These are phyloP conservation scores for Polyploca ridens DNA, from an alignment of 2,888 invertebrate genomes.

Conservation along the genomic window DNA sequence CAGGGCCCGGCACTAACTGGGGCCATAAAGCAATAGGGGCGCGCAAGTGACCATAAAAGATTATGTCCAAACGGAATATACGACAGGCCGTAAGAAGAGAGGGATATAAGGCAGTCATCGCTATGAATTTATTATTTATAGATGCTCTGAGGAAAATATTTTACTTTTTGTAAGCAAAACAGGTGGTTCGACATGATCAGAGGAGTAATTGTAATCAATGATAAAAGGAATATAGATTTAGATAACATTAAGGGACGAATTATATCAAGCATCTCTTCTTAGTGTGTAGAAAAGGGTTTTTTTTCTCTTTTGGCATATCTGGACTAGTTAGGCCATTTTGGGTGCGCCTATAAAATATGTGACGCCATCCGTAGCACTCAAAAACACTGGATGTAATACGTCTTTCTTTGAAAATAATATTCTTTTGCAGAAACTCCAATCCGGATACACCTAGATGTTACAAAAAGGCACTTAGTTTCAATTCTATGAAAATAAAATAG, in stretches of 20 bases:
- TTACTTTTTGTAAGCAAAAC: neutral
- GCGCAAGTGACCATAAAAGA: conserved; percentile 20
- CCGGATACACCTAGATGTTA: too few species aligned
- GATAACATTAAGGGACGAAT: too few species aligned
- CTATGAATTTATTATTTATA: conserved; percentile 6
- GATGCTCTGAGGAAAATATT: neutral
- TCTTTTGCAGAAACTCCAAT: too few species aligned
- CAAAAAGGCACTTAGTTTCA: neutral
- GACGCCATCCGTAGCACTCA: too few species aligned
- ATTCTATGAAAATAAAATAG: neutral
- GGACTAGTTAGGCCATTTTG: too few species aligned
- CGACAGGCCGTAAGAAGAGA: conserved; percentile 11
- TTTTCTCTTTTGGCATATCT: too few species aligned
- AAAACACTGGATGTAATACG: too few species aligned
- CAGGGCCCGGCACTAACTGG: conserved; percentile 10
- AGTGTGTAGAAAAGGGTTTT: too few species aligned
- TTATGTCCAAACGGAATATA: conserved; percentile 18
- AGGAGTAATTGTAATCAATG: neutral
- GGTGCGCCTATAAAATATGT: too few species aligned
- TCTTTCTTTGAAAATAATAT: too few species aligned
- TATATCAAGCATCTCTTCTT: too few species aligned
- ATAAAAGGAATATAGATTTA: neutral
- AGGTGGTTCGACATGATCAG: neutral
- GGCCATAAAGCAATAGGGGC: conserved; percentile 18
- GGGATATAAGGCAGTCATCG: conserved; percentile 4